phyloP scores from a whole-genome alignment of 2,113 vertebrate genomes.

The Syngnathus scovelli region DNA sequence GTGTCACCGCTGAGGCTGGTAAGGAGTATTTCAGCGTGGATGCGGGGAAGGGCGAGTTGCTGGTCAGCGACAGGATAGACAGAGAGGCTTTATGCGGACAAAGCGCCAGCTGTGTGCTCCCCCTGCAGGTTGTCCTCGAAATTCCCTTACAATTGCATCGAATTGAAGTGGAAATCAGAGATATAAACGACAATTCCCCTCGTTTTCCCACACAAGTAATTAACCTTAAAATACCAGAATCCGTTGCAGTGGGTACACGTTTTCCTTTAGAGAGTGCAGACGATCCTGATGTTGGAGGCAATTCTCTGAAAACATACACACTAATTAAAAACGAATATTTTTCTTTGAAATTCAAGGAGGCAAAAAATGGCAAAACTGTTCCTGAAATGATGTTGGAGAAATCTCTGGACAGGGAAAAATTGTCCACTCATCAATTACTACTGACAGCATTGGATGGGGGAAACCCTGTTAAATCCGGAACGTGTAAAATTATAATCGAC shows the following conservation, averaged over 20 bases:
- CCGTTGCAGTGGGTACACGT: constrained; percentile 34
- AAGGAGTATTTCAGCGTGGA: too few species aligned
- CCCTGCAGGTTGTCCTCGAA: constrained; percentile 73
- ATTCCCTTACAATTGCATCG: constrained; percentile 73
- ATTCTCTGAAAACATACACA: constrained; percentile 56
- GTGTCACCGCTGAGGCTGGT: too few species aligned
- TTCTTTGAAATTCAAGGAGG: constrained; percentile 52
- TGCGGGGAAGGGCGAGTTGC: constrained; percentile 70
- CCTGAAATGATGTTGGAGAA: constrained; percentile 67
- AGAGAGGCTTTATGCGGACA: constrained; percentile 76
- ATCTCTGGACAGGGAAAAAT: constrained; percentile 64
- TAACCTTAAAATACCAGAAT: constrained; percentile 48
- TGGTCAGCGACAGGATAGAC: constrained; percentile 77
- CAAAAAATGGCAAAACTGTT: constrained; percentile 51
- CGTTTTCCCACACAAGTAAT: constrained; percentile 13
- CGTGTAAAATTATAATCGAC: constrained; percentile 45
- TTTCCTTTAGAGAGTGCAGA: constrained; percentile 16
- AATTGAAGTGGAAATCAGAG: constrained; percentile 74
- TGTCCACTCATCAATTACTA: constrained; percentile 31
- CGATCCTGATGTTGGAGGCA: constrained; percentile 61
- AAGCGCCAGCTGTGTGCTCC: constrained; percentile 69
- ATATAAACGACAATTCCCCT: constrained; percentile 79
- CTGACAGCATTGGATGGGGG: constrained; percentile 56
- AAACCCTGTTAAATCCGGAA: constrained; percentile 46
- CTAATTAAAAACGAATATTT: constrained; percentile 62